Evolutionary conservation across 2,113 vertebrate species (phyloP), one percentile per base, ranked within the genome.

Genomic region (Bos javanicus): DNA sequence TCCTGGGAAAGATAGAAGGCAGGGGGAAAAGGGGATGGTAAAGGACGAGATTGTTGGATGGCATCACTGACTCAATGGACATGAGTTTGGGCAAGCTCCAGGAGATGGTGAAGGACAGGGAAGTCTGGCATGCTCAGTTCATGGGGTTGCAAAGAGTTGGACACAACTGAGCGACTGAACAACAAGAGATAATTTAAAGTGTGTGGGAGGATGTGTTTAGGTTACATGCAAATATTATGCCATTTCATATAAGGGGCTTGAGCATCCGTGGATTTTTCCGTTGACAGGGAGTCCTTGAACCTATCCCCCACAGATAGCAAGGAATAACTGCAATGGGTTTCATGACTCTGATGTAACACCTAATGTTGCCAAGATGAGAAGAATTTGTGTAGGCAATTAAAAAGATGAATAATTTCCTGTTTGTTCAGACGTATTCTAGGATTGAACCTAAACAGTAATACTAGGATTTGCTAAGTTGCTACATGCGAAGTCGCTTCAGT

Each of bases 331-430:
- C 13, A 91, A 98, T 99, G 91, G 98, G 98, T 91, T 99, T 99
- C 97, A 97, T 99, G 98, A 99, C 98, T 98, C 98, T 98, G 98
- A 99, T 99, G 98, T 99, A 99, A 99, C 98, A 99, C 98, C 98
- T 97, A 99, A 99, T 97, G 98, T 99, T 98, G 99, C 98, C 98
- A 99, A 98, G 71, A 97, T 99, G 97, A 98, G 99, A 98, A 99
- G 98, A 99, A 99, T 99, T 99, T 99, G 98, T 99, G 99, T 99
- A 98, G 99, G 99, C 98, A 99, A 99, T 98, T 99, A 99, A 98
- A 99, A 99, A 99, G 99, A 99, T 99, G 99, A 99, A 98, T 98
- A 98, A 98, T 99, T 99, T 99, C 97, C 98, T 99, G 98, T 99
- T 98, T 97, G 97, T 99, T 98, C 99, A 99, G 98, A 99, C 99